A percentile compares a stretch with the other conserved stretches of the same genome.
Evolutionary conservation across 1,140 invertebrate genomes (phyloP).

Genomic region (Manduca sexta): DNA sequence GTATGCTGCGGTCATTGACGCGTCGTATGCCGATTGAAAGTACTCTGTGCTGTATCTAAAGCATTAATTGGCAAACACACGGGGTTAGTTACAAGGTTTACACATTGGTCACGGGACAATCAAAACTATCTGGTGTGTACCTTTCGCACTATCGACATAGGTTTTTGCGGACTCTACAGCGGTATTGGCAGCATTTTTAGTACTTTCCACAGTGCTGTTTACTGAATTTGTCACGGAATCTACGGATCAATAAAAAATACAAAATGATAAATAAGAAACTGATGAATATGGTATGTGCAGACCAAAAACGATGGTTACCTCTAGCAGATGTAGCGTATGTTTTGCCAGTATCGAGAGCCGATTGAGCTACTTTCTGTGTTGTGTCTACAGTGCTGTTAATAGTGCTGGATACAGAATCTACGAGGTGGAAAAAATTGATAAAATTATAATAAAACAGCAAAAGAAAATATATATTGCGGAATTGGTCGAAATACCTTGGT

Average conservation of each 20-base stretch:
- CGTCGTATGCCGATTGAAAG: constrained; percentile 42
- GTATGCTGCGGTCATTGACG: constrained; percentile 38
- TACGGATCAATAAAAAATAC: constrained; percentile 19
- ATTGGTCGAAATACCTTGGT: too few species aligned
- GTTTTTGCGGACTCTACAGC: constrained; percentile 34
- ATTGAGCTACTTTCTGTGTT: constrained; percentile 41
- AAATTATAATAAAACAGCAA: constrained; percentile 7
- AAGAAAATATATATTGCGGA: too few species aligned
- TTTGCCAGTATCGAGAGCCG: constrained; percentile 36
- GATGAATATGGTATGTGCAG: constrained; percentile 5
- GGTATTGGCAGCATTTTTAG: constrained; percentile 37
- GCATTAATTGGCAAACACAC: constrained; percentile 29
- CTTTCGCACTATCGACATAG: constrained; percentile 43
- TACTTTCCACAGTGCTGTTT: constrained; percentile 32
- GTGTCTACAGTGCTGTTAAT: constrained; percentile 35
- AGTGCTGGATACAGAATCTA: constrained; percentile 39
- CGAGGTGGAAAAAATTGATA: constrained; percentile 9
- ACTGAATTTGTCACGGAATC: constrained; percentile 25
- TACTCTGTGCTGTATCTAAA: constrained; percentile 52
- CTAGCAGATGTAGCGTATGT: constrained; percentile 28
- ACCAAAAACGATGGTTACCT: constrained; percentile 22
- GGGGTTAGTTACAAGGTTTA: constrained; percentile 14
- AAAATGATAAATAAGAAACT: neutral
- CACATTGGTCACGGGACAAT: constrained; percentile 8
- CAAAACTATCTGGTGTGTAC: constrained; percentile 22